These are phyloP conservation scores for Spodoptera frugiperda DNA, from an alignment of 1,140 invertebrate species.

Conservation along the genomic window DNA sequence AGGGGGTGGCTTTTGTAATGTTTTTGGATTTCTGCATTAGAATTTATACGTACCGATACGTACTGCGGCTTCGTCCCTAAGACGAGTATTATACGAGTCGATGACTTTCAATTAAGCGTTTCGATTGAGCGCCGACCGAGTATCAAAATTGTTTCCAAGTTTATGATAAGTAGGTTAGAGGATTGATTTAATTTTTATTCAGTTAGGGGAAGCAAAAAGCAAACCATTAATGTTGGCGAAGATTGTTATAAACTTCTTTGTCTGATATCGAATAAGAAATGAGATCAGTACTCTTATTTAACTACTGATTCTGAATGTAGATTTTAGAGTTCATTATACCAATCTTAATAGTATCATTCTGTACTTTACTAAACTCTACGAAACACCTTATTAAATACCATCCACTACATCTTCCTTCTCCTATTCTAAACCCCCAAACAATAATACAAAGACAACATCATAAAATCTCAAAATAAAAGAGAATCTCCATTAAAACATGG, in stretches of 20 bases:
- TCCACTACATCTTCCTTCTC: too few relatives aligned
- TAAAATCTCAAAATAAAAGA: not conserved
- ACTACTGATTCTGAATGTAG: not conserved
- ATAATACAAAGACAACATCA: not conserved
- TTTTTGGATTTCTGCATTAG: constrained; percentile 81
- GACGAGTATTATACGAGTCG: constrained; percentile 44
- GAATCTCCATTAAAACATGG: too few relatives aligned
- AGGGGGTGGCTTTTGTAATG: constrained; percentile 60
- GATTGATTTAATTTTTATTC: constrained; percentile 35
- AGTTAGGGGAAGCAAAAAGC: not conserved
- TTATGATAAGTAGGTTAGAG: constrained; percentile 47
- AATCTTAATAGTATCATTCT: too few relatives aligned
- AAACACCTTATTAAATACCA: too few relatives aligned
- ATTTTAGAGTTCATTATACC: too few relatives aligned
- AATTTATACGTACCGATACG: constrained; percentile 68
- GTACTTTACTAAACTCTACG: not conserved
- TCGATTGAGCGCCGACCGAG: constrained; percentile 41
- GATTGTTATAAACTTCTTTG: not conserved
- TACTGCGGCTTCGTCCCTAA: constrained; percentile 50
- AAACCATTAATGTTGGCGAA: not conserved
- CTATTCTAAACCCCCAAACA: too few relatives aligned
- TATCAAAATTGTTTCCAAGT: constrained; percentile 42
- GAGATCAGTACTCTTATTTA: not conserved
- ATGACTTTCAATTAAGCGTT: constrained; percentile 48
- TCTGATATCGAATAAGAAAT: not conserved